Evolutionary conservation across 2,113 vertebrate genomes (phyloP).

Genomic region (Lampris megalopsis): DNA sequence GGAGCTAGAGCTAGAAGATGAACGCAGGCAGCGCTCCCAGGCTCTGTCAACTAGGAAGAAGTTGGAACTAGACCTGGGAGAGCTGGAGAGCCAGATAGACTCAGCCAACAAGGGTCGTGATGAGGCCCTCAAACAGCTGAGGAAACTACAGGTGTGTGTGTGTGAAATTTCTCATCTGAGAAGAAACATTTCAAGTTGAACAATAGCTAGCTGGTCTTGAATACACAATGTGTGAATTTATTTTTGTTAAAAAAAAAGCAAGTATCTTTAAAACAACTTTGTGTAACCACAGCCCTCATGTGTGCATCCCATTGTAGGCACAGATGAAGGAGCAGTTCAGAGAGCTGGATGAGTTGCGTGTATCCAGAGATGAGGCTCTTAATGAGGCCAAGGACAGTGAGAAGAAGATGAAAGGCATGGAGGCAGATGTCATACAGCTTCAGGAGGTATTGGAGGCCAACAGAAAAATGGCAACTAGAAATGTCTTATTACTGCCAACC

Average conservation of each 20-base stretch:
- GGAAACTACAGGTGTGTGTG: slow-evolving; percentile 87
- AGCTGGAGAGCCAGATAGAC: slow-evolving; percentile 90
- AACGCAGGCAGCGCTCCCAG: slow-evolving; percentile 88
- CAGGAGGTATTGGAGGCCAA: slow-evolving; percentile 87
- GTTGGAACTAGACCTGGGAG: slow-evolving; percentile 92
- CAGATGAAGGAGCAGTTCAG: slow-evolving; percentile 92
- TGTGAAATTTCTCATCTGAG: no score
- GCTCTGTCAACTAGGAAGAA: slow-evolving; percentile 93
- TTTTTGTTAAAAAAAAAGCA: no score
- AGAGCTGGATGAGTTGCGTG: slow-evolving; percentile 91
- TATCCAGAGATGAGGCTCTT: slow-evolving; percentile 91
- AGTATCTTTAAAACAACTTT: not conserved
- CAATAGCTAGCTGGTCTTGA: no score
- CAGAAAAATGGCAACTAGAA: not conserved
- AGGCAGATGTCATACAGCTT: slow-evolving; percentile 90
- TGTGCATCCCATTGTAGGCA: slow-evolving; percentile 76
- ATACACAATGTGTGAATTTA: no score
- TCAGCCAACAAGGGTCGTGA: slow-evolving; percentile 91
- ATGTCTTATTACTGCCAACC: not conserved
- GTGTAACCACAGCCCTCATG: not conserved
- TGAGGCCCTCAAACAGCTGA: slow-evolving; percentile 93
- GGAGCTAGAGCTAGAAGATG: slow-evolving; percentile 94
- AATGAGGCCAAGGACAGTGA: slow-evolving; percentile 91
- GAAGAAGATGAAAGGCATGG: slow-evolving; percentile 94
- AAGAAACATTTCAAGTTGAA: not conserved